Evolutionary conservation across 2,113 vertebrate genomes (phyloP), one percentile per base, ranked within the genome.

Genomic region (Orthonyx spaldingii): DNA sequence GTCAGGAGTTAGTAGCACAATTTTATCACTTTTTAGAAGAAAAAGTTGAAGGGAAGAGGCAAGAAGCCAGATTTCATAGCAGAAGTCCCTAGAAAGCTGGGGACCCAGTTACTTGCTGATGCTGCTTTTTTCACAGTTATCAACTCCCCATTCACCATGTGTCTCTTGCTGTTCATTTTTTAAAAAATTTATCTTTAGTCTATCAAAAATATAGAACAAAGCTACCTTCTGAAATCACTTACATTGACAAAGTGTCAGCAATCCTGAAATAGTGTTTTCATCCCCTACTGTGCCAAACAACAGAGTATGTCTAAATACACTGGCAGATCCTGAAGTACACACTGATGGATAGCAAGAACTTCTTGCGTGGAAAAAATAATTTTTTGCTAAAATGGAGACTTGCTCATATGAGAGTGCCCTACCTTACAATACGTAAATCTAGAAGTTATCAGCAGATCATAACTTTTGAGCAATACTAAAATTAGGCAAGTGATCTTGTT

Each of bases 201-300:
- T 74, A 91, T 42, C 10, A 90, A 81, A 92, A 91, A 61, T 57
- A 87, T 3, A 88, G 82, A 95, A 93, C 75, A 94, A 96, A 88
- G 35, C 39, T 65, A 76, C 78, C 66, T 83, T 53, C 87, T 84
- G 75, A 95, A 94, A 95, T 83, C 87, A 83, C 57, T 89, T 93
- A 59, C 70, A 84, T 39, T 96, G 87, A 96, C 93, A 88, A 97
- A 91, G 55, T 93, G 94, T 93, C 91, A 96, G 65, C 87, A 80
- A 42, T 77, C 50, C 91, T 87, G 68, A 95, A 95, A 92, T 47
- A 95, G 74, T 55, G 64, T 81, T 92, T 95, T 91, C 72, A 94
- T 91, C 57, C 77, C 69, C 53, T 75, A 75, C 65, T 2, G 7
- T 87, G 86, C 80, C 72, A 94, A 89, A 89, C 18, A 81, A 74